Evolutionary conservation across 2,888 invertebrate genomes (phyloP), one percentile per base, ranked within the genome.

Genomic region (Cantharis lateralis): DNA sequence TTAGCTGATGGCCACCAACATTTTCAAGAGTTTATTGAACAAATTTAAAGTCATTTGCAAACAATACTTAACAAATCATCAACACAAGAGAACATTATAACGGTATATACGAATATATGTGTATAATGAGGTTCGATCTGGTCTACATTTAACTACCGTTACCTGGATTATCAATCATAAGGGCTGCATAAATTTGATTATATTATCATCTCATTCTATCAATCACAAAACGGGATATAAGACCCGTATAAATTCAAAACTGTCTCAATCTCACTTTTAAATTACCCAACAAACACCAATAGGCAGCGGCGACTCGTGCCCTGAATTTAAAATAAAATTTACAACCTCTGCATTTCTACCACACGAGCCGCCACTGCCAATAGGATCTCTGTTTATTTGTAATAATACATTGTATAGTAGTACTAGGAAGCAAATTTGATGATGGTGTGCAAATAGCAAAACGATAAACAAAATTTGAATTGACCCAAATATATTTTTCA

Each of bases 61-160:
- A 81, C 81, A 81, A 81, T 81, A 68, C 76, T 79, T 75, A 76
- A 76, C 79, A 79, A 79, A 79, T 80, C 79, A 78, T 79, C 78
- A 70, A 75, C 72, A 80, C 76, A 71, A 70, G 71, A 75, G 74
- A 78, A 66, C 70, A 71, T 64, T n/a, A 76, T 81, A 81, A 81
- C 81, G 81, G 81, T 80, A 63, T 80, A 63, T 63, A 48, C 75
- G 72, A 70, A 75, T 73, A 71, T 74, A 74, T 74, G 70, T 71
- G 71, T 74, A 74, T 74, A 77, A 78, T 78, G 76, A 76, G 74
- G 78, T 70, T 72, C 77, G 78, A 79, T 77, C 75, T 78, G 76
- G 78, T 80, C 78, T 78, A 80, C 78, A 81, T 81, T 79, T 78
- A 78, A 77, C 69, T 74, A 81, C 81, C 81, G 81, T 81, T 81